phyloP scores from a whole-genome alignment of 2,797 vertebrate genomes.

The Platyrinchus mystaceus region DNA sequence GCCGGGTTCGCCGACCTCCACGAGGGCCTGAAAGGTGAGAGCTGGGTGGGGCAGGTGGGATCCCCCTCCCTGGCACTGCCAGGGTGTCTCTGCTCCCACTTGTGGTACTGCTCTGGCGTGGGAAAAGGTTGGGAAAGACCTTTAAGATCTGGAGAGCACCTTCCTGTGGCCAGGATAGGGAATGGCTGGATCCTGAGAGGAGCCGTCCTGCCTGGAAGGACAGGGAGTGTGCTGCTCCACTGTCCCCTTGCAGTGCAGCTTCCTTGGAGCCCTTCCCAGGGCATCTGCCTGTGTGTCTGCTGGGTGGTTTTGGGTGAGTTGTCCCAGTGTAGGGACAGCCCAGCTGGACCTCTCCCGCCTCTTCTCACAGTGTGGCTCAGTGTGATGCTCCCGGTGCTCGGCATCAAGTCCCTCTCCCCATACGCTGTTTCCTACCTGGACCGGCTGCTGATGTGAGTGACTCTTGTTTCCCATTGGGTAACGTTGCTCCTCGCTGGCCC shows the following conservation, averaged over 20 bases:
- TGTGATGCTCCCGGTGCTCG: slow-evolving; percentile 94
- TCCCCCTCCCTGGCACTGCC: background rate
- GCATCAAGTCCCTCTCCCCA: slow-evolving; percentile 87
- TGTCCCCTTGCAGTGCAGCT: fast-evolving
- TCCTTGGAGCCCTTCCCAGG: background rate
- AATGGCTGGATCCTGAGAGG: fast-evolving
- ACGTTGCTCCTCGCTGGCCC: fast-evolving
- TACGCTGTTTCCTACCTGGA: slow-evolving; percentile 93
- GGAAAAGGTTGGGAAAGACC: background rate
- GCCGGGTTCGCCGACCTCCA: slow-evolving; percentile 88
- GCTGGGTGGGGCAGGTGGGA: fast-evolving
- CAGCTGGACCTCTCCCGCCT: fast-evolving
- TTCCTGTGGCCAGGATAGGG: fast-evolving
- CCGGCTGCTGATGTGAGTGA: slow-evolving; percentile 89
- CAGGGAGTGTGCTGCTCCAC: fast-evolving
- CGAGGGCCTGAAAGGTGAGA: slow-evolving; percentile 90
- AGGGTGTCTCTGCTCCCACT: fast-evolving
- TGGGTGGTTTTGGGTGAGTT: fast-evolving
- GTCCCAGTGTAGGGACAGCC: background rate
- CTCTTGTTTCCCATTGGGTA: fast-evolving
- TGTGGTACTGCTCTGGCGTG: fast-evolving
- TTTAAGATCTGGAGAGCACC: fast-evolving
- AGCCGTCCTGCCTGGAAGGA: background rate
- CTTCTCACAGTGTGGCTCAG: slow-evolving; percentile 89
- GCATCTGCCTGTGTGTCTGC: background rate